Conservation (phyloP, 1,140 invertebrate species). For the Halyomorpha halys region DNA sequence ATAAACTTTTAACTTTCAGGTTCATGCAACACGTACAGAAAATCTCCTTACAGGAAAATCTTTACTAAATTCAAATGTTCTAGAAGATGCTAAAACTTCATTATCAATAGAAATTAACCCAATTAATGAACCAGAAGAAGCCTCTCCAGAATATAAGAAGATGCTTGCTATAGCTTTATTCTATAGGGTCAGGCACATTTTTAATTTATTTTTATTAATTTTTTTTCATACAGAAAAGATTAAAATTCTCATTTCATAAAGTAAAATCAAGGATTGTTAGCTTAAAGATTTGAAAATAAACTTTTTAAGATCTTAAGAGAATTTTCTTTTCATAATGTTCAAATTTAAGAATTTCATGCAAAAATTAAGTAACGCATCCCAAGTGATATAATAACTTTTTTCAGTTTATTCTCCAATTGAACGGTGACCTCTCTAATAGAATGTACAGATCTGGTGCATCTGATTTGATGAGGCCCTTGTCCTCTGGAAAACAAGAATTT, state of each 20-base stretch:
- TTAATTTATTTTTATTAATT: background rate
- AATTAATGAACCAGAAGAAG: constrained; percentile 41
- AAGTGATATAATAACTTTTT: constrained; percentile 9
- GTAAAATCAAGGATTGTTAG: no score
- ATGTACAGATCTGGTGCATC: constrained; percentile 25
- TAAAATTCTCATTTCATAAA: no score
- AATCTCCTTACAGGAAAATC: constrained; percentile 47
- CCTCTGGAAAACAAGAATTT: constrained; percentile 58
- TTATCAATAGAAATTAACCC: constrained; percentile 52
- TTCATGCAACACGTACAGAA: constrained; percentile 56
- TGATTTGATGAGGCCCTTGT: constrained; percentile 45
- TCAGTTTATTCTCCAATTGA: constrained; percentile 25
- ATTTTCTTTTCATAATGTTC: no score
- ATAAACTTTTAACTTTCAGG: constrained; percentile 32
- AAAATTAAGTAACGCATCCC: no score
- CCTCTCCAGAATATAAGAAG: constrained; percentile 49
- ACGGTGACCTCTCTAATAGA: background rate
- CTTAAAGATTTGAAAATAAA: no score
- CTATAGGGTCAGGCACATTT: constrained; percentile 38
- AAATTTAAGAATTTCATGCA: no score
- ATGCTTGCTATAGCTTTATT: constrained; percentile 55
- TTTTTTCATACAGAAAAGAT: background rate
- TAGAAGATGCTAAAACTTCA: constrained; percentile 46
- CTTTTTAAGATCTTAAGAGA: no score
- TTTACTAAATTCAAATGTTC: constrained; percentile 39